These are phyloP conservation scores for Caranx melampygus DNA, from an alignment of 2,113 vertebrate species.

Conservation along the genomic window DNA sequence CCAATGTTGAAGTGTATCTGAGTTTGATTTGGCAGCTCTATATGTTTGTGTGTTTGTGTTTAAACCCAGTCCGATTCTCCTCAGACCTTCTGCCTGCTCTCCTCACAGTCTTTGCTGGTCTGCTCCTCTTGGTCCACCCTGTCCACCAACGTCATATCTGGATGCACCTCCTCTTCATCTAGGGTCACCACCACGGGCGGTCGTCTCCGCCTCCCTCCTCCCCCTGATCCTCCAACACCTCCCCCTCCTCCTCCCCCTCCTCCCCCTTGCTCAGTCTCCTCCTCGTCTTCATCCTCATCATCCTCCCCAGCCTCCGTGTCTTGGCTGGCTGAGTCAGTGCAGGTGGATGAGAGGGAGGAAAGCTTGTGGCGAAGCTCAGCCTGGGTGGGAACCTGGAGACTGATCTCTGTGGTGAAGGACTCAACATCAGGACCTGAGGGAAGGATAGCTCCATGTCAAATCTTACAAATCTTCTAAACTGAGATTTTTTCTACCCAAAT, in stretches of 20 bases:
- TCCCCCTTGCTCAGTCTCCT: constrained; percentile 72
- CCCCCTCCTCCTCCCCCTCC: constrained; percentile 48
- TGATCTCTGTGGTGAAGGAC: constrained; percentile 84
- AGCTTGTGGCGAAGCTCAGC: constrained; percentile 84
- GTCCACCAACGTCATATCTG: constrained; percentile 85
- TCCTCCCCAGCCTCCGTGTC: constrained; percentile 85
- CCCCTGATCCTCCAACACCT: constrained; percentile 36
- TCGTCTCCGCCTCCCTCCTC: constrained; percentile 72
- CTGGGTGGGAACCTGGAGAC: constrained; percentile 89
- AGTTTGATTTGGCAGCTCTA: constrained; percentile 45
- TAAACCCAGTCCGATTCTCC: constrained; percentile 37
- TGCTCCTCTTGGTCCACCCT: constrained; percentile 34
- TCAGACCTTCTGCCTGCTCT: constrained; percentile 64
- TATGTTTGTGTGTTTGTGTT: constrained; percentile 29
- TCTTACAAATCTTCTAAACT: too few relatives aligned
- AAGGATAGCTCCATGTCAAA: neutral
- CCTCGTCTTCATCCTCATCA: constrained; percentile 73
- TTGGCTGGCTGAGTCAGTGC: constrained; percentile 86
- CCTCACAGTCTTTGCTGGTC: constrained; percentile 67
- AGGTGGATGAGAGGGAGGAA: constrained; percentile 85
- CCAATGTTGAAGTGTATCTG: constrained; percentile 30
- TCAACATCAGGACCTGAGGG: constrained; percentile 84
- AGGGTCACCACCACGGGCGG: constrained; percentile 83
- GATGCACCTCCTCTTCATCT: constrained; percentile 90
- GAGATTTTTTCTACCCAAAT: too few relatives aligned